These are phyloP conservation scores for Cyclophora punctaria DNA, from an alignment of 2,888 invertebrate species.

Conservation along the genomic window DNA sequence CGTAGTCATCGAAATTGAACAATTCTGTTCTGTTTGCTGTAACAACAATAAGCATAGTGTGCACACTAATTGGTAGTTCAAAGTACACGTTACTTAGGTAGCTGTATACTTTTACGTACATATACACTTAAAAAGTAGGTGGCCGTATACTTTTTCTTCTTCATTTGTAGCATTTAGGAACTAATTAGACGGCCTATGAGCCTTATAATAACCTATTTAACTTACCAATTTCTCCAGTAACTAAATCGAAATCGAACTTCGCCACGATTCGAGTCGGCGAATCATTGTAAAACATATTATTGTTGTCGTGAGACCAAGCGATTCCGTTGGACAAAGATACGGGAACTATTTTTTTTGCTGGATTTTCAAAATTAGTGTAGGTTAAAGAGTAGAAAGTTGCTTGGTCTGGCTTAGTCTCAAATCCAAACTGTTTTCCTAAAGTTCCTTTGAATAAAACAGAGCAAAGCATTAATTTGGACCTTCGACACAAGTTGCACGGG, in stretches of 20 bases:
- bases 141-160: too few species aligned
- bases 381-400: background rate
- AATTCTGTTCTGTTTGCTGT: conserved; percentile 6
- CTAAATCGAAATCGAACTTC: background rate
- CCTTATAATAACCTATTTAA: background rate
- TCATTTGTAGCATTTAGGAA: too few species aligned
- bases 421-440: too few species aligned
- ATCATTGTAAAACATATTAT: conserved; percentile 24
- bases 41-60: background rate
- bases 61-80: too few species aligned
- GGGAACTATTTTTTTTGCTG: background rate
- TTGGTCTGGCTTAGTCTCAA: background rate
- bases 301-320: conserved; percentile 56
- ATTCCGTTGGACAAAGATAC: background rate
- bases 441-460: too few species aligned
- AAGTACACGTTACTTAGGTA: too few species aligned
- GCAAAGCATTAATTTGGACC: too few species aligned
- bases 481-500: too few species aligned
- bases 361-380: background rate
- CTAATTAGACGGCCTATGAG: background rate
- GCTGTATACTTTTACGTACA: too few species aligned
- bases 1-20: conserved; percentile 6
- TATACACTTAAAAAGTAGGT: too few species aligned
- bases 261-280: background rate
- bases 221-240: conserved; percentile 6